These are phyloP conservation scores for Oryzaephilus surinamensis DNA, from an alignment of 1,140 invertebrate species.

Conservation along the genomic window DNA sequence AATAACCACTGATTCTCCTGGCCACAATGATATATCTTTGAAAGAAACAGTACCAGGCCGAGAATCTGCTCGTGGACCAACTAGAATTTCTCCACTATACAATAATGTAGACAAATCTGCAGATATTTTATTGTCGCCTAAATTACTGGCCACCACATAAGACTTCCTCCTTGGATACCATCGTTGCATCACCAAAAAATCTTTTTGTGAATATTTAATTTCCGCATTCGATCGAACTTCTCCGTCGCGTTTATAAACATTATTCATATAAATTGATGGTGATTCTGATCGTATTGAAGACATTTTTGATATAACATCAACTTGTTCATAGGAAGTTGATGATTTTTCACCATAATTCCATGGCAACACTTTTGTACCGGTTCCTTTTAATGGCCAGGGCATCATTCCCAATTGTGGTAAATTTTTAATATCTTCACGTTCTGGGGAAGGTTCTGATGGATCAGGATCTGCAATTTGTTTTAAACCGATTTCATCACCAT, in stretches of 20 bases:
- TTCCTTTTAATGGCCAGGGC: constrained; percentile 40
- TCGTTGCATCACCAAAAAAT: constrained; percentile 59
- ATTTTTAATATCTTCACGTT: constrained; percentile 50
- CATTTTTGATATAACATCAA: constrained; percentile 44
- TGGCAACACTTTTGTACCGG: constrained; percentile 37
- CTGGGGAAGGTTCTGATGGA: too few species aligned
- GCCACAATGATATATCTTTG: constrained; percentile 43
- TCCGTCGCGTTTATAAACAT: constrained; percentile 50
- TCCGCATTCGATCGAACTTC: constrained; percentile 50
- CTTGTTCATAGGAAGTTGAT: constrained; percentile 37
- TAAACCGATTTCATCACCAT: constrained; percentile 67
- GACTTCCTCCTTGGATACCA: constrained; percentile 65
- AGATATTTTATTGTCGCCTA: constrained; percentile 45
- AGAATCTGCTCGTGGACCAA: constrained; percentile 45
- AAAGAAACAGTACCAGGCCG: constrained; percentile 54
- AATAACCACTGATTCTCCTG: constrained; percentile 35
- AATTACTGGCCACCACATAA: constrained; percentile 60
- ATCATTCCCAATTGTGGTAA: constrained; percentile 56
- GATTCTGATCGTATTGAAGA: constrained; percentile 44
- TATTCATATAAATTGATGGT: constrained; percentile 59
- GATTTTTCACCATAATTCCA: constrained; percentile 46
- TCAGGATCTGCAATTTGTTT: constrained; percentile 38
- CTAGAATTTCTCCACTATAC: constrained; percentile 62
- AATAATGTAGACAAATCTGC: constrained; percentile 62
- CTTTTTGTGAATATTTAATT: constrained; percentile 48